Conservation (phyloP, 2,888 invertebrate species). For the Ichneumoninae sp. region DNA sequence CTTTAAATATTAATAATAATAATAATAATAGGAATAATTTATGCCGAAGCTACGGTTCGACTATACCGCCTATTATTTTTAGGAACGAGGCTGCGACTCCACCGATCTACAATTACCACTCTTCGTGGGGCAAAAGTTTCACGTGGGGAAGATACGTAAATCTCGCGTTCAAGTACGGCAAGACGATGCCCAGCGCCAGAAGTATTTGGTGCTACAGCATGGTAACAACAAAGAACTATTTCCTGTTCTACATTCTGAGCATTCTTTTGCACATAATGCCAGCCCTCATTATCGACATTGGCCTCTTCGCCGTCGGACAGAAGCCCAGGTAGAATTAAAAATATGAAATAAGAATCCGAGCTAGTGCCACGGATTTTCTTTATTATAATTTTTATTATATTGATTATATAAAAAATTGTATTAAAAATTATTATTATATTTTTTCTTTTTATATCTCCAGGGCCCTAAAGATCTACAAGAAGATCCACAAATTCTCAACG, state of each 20-base stretch:
- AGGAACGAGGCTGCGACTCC: constrained; percentile 78
- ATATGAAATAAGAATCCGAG: background rate
- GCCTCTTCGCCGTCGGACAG: constrained; percentile 85
- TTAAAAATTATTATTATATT: too few relatives aligned
- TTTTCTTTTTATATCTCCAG: constrained; percentile 74
- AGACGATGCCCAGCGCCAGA: constrained; percentile 71
- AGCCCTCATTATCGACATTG: constrained; percentile 87
- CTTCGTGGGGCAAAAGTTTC: constrained; percentile 86
- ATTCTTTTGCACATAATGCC: constrained; percentile 88
- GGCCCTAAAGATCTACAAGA: constrained; percentile 84
- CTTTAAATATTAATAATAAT: too few relatives aligned
- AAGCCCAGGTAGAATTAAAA: constrained; percentile 84
- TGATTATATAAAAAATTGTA: too few relatives aligned
- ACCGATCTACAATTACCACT: constrained; percentile 87
- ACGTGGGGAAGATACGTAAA: constrained; percentile 86
- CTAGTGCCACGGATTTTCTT: background rate
- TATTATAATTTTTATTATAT: too few relatives aligned
- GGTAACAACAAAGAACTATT: constrained; percentile 84
- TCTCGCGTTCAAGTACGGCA: constrained; percentile 80
- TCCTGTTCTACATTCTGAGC: constrained; percentile 83
- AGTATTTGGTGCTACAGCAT: constrained; percentile 83
- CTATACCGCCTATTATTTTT: constrained; percentile 28
- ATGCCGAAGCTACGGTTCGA: background rate
- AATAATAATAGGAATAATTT: background rate
- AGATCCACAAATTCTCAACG: constrained; percentile 84